Percentiles rank a stretch among this genome's conserved stretches.
phyloP scores from a whole-genome alignment of 2,888 invertebrate species.

The Odontocolon sp. region DNA sequence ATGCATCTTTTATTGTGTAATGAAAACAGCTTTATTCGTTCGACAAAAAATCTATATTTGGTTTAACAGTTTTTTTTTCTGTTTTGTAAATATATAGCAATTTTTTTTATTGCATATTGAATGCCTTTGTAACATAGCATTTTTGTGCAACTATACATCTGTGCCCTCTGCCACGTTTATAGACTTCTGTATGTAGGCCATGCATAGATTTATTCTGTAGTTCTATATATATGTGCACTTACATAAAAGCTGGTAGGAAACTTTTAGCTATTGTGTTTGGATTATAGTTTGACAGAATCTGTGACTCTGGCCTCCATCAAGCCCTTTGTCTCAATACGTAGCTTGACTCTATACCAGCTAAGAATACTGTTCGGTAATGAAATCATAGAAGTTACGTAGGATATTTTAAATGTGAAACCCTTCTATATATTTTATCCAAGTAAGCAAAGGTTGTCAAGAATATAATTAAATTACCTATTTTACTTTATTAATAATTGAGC shows the following conservation, averaged over 20 bases:
- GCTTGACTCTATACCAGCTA: background rate
- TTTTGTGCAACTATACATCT: too few relatives aligned
- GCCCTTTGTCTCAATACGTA: background rate
- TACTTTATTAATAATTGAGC: too few relatives aligned
- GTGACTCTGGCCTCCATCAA: background rate
- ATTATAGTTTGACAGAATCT: background rate
- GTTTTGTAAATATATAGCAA: background rate
- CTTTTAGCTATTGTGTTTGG: background rate
- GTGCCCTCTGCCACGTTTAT: too few relatives aligned
- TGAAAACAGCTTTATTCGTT: background rate
- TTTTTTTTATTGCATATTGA: constrained; percentile 5
- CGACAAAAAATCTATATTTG: background rate
- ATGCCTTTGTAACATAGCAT: background rate
- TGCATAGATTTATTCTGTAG: background rate
- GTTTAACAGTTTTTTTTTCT: background rate
- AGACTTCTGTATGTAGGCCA: background rate
- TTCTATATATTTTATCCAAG: too few relatives aligned
- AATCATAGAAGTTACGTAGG: background rate
- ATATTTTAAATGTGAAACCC: too few relatives aligned
- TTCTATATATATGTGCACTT: background rate
- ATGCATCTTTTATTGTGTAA: too few relatives aligned
- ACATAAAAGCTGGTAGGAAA: background rate
- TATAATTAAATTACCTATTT: too few relatives aligned
- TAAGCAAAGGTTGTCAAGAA: too few relatives aligned
- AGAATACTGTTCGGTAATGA: background rate